Base-by-base conservation (phyloP, 2,797 vertebrate species). In the Coracias cyanogaster region DNA sequence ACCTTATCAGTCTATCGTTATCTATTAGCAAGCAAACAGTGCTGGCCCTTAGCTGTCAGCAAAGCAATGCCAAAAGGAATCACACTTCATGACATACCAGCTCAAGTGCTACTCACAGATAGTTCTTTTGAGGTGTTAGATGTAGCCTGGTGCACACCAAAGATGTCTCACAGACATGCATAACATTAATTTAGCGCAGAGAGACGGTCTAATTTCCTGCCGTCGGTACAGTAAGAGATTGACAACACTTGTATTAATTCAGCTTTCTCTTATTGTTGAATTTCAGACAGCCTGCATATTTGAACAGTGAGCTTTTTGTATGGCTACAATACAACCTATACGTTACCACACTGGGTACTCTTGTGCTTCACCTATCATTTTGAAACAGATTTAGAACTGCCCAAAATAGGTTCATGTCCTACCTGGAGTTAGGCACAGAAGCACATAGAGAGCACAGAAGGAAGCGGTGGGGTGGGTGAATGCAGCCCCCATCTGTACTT, bases 381-480 rank as follows among this genome's bases (percentile, higher is more conserved):
- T 29, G n/a, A 52, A 81, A 58, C 9, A 26, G 9, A 48, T 49
- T 18, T 24, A 61, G 35, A 65, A 77, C 52, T 69, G 49, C 54
- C 58, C 51, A 33, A 24, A 45, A 22, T 3, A 72, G 5, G 7
- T 64, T 83, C 12, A 17, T 1, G 3, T 28, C 46, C 71, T 49
- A 19, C 46, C n/a, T 39, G 46, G 37, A 76, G 13, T 18, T 45
- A 26, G 35, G 21, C 14, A 21, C 26, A 61, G 41, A 31, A 46
- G 24, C 26, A 29, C 12, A 12, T 3, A 43, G 4, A 25, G 19
- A 14, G 16, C 15, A 5, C 5, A 26, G 24, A 73, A 55, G 52
- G 48, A 51, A 64, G 19, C 3, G 4, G 18, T 6, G 1, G 1
- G 4, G 9, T 10, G 15, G 33, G 3, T 29, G 21, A 35, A 28